These are phyloP conservation scores for Amblyjoppa proteus DNA, from an alignment of 2,888 invertebrate genomes.

Conservation along the genomic window DNA sequence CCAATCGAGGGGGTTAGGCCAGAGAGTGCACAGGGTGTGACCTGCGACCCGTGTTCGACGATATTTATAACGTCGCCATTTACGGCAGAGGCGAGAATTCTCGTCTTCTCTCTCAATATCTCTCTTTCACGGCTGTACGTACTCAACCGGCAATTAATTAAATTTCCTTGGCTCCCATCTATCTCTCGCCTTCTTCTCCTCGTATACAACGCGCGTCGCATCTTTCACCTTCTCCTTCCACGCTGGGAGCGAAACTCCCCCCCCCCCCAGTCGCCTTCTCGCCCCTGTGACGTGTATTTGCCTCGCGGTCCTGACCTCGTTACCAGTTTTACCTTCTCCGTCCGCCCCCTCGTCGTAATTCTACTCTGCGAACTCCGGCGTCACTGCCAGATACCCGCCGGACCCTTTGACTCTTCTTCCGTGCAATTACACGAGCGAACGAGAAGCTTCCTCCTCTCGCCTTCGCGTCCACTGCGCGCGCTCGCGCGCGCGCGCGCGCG, in stretches of 20 bases:
- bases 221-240: constrained; percentile 30
- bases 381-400: constrained; percentile 37
- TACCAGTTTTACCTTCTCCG: constrained; percentile 68
- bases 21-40: constrained; percentile 43
- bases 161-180: constrained; percentile 45
- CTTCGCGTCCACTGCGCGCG: not conserved
- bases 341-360: constrained; percentile 43
- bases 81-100: constrained; percentile 64
- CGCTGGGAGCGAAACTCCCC: constrained; percentile 18
- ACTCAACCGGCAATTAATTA: constrained; percentile 48
- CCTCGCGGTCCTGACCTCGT: constrained; percentile 73
- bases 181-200: constrained; percentile 54
- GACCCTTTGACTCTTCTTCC: constrained; percentile 68
- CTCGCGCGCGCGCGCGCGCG: too few species aligned
- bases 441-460: constrained; percentile 22
- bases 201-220: not conserved
- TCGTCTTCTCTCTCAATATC: constrained; percentile 43
- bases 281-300: constrained; percentile 45
- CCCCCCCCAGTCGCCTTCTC: constrained; percentile 15
- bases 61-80: constrained; percentile 65
- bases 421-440: constrained; percentile 71
- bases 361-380: constrained; percentile 30
- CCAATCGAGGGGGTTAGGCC: constrained; percentile 45
- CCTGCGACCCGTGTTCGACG: constrained; percentile 59
- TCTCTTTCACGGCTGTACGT: constrained; percentile 11